phyloP scores from a whole-genome alignment of 1,140 invertebrate species.

The Caenorhabditis latens region DNA sequence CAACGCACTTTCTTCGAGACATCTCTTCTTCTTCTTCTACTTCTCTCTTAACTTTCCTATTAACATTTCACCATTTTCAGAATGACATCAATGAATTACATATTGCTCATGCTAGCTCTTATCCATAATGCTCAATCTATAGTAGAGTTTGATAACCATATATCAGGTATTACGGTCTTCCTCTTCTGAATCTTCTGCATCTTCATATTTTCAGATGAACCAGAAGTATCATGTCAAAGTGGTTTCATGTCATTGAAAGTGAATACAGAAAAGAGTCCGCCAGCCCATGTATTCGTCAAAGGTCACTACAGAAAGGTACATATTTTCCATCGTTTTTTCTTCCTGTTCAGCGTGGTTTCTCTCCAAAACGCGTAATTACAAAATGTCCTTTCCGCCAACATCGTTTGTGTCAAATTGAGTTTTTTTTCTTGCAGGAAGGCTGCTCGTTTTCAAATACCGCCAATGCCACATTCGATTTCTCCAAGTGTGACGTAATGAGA shows the following conservation, averaged over 20 bases:
- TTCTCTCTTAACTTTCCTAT: not conserved
- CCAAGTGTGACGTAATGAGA: conserved; percentile 75
- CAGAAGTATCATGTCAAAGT: conserved; percentile 71
- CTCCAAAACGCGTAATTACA: conserved; percentile 68
- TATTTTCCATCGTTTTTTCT: not conserved
- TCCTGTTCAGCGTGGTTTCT: conserved; percentile 67
- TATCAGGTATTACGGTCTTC: conserved; percentile 23
- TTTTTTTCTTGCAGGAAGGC: conserved; percentile 60
- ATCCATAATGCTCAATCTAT: conserved; percentile 30
- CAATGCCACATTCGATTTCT: conserved; percentile 68
- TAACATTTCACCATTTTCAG: not conserved
- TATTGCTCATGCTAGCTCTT: conserved; percentile 47
- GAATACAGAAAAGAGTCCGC: conserved; percentile 69
- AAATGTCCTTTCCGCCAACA: conserved; percentile 66
- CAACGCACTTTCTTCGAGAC: conserved; percentile 40
- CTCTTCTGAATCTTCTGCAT: not conserved
- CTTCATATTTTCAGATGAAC: conserved; percentile 70
- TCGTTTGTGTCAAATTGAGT: not conserved
- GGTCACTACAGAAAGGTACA: conserved; percentile 72
- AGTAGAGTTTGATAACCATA: conserved; percentile 59
- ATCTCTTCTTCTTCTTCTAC: not conserved
- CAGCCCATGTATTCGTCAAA: conserved; percentile 74
- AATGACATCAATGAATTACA: conserved; percentile 45
- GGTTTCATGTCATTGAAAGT: conserved; percentile 71
- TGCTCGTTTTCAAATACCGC: conserved; percentile 65